A percentile compares a stretch with the other conserved stretches of the same genome.
Conservation (phyloP, 53 echinoderm and acorn worm genomes). For the Echinometra lucunter region DNA sequence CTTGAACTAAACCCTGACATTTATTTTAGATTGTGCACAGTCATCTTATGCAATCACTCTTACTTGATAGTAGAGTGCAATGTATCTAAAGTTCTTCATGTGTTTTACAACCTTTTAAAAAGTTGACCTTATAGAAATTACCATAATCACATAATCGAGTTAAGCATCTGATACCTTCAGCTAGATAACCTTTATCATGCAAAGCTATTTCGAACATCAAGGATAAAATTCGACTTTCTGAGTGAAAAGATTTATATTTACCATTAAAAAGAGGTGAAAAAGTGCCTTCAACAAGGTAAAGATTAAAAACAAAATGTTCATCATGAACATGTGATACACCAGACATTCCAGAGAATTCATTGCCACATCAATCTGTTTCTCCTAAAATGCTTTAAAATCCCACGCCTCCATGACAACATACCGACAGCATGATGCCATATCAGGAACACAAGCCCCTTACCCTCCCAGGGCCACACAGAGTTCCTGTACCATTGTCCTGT, state of each 20-base stretch:
- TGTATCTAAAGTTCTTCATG: not conserved
- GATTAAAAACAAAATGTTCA: not conserved
- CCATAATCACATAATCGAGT: not conserved
- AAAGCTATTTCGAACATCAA: no score
- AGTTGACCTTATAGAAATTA: not conserved
- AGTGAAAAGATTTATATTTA: no score
- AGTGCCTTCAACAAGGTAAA: no score
- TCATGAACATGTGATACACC: not conserved
- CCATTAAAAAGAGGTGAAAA: no score
- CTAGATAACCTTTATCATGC: no score
- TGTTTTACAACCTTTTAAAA: not conserved
- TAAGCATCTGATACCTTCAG: no score
- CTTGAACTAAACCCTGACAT: not conserved
- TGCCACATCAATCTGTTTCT: not conserved
- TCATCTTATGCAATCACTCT: not conserved
- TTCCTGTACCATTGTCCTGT: conserved; percentile 11
- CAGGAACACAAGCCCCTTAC: conserved; percentile 4
- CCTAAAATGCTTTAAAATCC: not conserved
- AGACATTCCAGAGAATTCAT: not conserved
- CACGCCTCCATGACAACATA: not conserved
- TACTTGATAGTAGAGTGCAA: not conserved
- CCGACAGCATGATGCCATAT: not conserved
- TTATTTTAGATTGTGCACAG: not conserved
- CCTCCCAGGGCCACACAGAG: not conserved
- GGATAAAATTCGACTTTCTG: no score